A percentile compares a stretch with the other conserved stretches of the same genome.
phyloP scores from a whole-genome alignment of 2,113 vertebrate genomes.

The Sturnira hondurensis region DNA sequence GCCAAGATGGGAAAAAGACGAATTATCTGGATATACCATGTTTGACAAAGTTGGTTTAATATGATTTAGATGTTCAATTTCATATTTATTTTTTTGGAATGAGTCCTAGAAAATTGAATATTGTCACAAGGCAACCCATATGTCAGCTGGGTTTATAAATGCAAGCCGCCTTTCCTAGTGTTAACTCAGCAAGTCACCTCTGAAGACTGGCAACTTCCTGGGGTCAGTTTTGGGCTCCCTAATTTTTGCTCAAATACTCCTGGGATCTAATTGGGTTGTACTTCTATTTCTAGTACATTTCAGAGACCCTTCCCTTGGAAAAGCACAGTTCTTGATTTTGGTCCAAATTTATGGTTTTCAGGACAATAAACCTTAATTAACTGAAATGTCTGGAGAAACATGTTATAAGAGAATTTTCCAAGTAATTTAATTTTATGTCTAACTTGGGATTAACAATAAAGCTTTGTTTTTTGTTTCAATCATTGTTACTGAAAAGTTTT shows the following conservation, averaged over 20 bases:
- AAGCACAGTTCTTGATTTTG: constrained; percentile 12
- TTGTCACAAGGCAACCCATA: neutral
- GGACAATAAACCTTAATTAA: constrained; percentile 6
- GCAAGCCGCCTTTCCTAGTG: neutral
- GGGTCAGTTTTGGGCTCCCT: neutral
- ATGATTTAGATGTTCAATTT: neutral
- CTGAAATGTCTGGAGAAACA: constrained; percentile 20
- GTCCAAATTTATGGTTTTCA: constrained; percentile 37
- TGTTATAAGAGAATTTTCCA: constrained; percentile 29
- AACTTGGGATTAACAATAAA: constrained; percentile 35
- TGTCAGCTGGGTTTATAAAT: constrained; percentile 2
- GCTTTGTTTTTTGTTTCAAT: constrained; percentile 55
- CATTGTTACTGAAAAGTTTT: constrained; percentile 39
- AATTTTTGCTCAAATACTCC: constrained; percentile 8
- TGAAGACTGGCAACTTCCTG: neutral
- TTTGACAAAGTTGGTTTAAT: constrained; percentile 22
- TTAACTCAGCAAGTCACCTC: neutral
- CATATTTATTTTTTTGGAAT: constrained; percentile 9
- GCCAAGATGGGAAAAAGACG: neutral
- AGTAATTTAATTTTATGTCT: constrained; percentile 31
- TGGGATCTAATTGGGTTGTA: neutral
- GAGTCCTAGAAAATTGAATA: neutral
- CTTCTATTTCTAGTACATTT: constrained; percentile 37
- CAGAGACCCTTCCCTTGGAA: neutral
- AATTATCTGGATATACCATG: neutral